A percentile compares a stretch with the other conserved stretches of the same genome.
Conservation (phyloP, 2,797 vertebrate genomes). For the Benthosema pterotum region DNA sequence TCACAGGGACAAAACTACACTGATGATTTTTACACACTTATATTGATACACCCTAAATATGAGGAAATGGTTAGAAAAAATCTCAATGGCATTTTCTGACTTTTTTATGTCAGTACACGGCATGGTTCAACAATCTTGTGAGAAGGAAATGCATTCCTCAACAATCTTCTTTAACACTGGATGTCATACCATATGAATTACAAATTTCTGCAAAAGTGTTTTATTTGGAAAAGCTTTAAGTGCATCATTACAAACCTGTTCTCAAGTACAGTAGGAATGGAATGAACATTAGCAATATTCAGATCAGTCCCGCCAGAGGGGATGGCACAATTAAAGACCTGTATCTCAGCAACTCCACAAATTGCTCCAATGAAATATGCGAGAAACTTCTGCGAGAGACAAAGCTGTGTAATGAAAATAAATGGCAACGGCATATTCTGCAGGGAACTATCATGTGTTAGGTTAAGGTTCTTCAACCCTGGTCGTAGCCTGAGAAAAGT, state of each 20-base stretch:
- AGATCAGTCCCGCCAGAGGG: not conserved
- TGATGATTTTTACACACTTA: no score
- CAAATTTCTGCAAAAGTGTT: conserved; percentile 22
- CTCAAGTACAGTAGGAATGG: not conserved
- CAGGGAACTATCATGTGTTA: no score
- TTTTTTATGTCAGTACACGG: no score
- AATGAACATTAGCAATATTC: conserved; percentile 14
- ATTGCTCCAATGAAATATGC: not conserved
- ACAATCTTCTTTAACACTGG: no score
- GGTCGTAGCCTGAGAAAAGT: no score
- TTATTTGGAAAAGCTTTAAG: conserved; percentile 30
- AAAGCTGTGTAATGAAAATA: conserved; percentile 6
- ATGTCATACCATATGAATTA: conserved; percentile 16
- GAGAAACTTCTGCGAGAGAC: not conserved
- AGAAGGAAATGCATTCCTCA: no score
- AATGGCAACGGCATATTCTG: not conserved
- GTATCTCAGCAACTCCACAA: conserved; percentile 1
- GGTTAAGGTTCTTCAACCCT: no score
- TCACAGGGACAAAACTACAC: no score
- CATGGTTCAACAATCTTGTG: no score
- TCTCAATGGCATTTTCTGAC: no score
- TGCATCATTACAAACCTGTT: conserved; percentile 32
- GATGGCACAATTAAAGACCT: not conserved
- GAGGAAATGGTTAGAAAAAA: no score
- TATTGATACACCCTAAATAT: no score